Percentiles rank a stretch among this genome's conserved stretches.
Conservation (phyloP, 1,140 invertebrate species). For the Drosophila sp. region DNA sequence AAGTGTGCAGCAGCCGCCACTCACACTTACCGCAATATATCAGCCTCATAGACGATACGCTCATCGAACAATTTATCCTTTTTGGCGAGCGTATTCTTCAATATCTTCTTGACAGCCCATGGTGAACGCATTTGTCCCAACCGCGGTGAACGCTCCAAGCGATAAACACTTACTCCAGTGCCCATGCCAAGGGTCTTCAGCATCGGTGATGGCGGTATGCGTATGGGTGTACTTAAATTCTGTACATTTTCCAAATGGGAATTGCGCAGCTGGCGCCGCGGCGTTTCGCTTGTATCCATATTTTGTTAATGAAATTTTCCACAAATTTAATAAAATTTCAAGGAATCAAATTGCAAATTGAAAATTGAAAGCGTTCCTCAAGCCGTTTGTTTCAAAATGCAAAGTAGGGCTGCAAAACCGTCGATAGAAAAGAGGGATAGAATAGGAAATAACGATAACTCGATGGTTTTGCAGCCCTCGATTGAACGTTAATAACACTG, state of each 20-base stretch:
- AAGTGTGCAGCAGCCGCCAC: constrained; percentile 9
- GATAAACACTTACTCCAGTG: constrained; percentile 90
- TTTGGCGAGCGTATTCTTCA: constrained; percentile 67
- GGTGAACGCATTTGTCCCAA: constrained; percentile 88
- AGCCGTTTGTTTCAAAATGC: constrained; percentile 6
- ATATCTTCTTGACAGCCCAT: constrained; percentile 91
- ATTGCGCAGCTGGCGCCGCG: constrained; percentile 65
- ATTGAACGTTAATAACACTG: too few relatives aligned
- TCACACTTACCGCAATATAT: constrained; percentile 80
- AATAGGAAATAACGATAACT: too few relatives aligned
- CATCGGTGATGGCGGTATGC: constrained; percentile 75
- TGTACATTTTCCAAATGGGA: constrained; percentile 70
- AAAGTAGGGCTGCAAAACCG: not conserved
- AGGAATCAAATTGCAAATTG: not conserved
- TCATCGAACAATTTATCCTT: constrained; percentile 82
- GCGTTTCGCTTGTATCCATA: constrained; percentile 49
- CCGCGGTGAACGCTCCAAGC: constrained; percentile 88
- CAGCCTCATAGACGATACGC: constrained; percentile 88
- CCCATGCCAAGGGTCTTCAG: constrained; percentile 75
- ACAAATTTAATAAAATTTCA: not conserved
- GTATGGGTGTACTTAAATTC: constrained; percentile 68
- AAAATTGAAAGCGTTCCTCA: constrained; percentile 9
- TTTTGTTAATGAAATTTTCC: not conserved
- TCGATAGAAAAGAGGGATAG: not conserved
- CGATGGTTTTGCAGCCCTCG: too few relatives aligned